These are phyloP conservation scores for Luehdorfia chinensis DNA, from an alignment of 1,140 invertebrate species.

Conservation along the genomic window DNA sequence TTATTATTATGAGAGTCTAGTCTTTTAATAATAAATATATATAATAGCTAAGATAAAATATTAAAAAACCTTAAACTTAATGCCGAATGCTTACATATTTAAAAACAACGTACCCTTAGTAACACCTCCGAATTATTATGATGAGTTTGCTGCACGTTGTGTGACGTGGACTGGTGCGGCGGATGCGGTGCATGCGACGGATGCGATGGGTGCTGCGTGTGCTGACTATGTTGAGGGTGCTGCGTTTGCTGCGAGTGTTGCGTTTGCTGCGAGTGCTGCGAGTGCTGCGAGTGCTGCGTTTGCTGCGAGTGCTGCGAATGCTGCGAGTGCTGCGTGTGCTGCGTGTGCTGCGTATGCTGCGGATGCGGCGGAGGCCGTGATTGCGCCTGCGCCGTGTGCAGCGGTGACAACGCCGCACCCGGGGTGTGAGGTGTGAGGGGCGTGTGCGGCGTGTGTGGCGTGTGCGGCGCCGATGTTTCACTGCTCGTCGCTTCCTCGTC, in stretches of 20 bases:
- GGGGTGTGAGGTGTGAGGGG: conserved; percentile 73
- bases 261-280: conserved; percentile 78
- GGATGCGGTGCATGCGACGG: conserved; percentile 39
- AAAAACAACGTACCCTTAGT: conserved; percentile 45
- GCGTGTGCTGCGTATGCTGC: conserved; percentile 11
- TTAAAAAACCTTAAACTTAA: too few species aligned
- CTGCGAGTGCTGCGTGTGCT: conserved; percentile 26
- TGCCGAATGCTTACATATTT: too few species aligned
- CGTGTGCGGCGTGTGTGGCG: conserved; percentile 60
- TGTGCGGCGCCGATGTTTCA: conserved; percentile 60
- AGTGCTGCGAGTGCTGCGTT: conserved; percentile 40
- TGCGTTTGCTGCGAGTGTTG: conserved; percentile 21
- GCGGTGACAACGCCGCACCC: conserved; percentile 75
- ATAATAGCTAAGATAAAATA: too few species aligned
- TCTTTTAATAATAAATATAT: too few species aligned
- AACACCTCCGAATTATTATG: conserved; percentile 53
- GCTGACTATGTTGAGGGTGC: conserved; percentile 29
- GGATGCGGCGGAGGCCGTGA: conserved; percentile 47
- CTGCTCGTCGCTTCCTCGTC: conserved; percentile 85
- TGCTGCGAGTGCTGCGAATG: conserved; percentile 79
- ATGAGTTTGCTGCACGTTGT: conserved; percentile 36
- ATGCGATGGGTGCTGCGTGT: conserved; percentile 24
- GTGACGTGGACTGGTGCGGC: conserved; percentile 28
- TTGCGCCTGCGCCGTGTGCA: conserved; percentile 47
- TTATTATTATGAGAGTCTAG: too few species aligned